Evolutionary conservation across 2,797 vertebrate species (phyloP).

Genomic region (Propithecus deckenii): DNA sequence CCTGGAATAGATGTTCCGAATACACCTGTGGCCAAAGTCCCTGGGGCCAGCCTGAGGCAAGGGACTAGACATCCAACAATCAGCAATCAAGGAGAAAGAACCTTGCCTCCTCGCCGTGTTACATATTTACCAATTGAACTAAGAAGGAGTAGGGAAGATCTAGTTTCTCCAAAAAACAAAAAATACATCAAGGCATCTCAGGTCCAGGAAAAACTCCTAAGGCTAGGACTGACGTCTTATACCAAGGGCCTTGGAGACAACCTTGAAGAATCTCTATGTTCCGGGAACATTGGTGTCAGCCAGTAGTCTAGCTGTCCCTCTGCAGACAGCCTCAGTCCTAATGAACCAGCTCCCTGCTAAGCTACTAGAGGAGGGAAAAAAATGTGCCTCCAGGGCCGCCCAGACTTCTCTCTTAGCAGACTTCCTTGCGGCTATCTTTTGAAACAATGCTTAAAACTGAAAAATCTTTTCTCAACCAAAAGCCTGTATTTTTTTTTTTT

Average conservation of each 20-base stretch:
- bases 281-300: not conserved
- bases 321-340: not conserved
- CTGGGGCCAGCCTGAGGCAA: not conserved
- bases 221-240: not conserved
- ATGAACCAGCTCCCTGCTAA: not conserved
- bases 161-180: not conserved
- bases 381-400: not conserved
- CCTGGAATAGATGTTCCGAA: not conserved
- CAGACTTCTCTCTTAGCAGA: not conserved
- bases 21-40: not conserved
- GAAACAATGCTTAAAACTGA: not conserved
- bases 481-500: not conserved
- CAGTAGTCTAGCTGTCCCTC: not conserved
- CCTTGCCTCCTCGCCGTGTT: not conserved
- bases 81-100: not conserved
- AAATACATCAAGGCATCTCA: not conserved
- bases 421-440: not conserved
- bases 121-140: not conserved
- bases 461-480: constrained; percentile 9
- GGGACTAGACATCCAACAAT: not conserved
- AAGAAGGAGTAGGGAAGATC: not conserved
- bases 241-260: not conserved
- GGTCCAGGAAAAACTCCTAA: not conserved
- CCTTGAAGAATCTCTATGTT: not conserved
- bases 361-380: not conserved